Evolutionary conservation across 2,888 invertebrate genomes (phyloP).

Genomic region (Bombylius major): DNA sequence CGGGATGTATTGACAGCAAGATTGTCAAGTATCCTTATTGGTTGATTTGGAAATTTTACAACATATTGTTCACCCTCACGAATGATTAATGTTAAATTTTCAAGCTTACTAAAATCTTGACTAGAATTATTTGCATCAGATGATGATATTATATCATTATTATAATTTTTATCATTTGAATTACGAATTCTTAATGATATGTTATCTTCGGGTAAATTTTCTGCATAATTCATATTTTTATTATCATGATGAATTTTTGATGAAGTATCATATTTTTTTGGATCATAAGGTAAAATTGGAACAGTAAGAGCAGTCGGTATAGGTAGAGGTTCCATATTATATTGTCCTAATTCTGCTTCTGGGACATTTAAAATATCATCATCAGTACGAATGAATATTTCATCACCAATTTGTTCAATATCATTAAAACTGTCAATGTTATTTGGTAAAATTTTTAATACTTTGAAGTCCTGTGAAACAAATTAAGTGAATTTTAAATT

Average conservation of each 20-base stretch:
- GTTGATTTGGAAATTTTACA: constrained; percentile 10
- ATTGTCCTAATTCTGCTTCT: background rate
- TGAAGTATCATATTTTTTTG: background rate
- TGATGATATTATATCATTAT: background rate
- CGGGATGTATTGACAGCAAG: constrained; percentile 2
- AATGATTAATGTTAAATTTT: constrained; percentile 19
- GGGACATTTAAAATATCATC: constrained; percentile 6
- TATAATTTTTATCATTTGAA: background rate
- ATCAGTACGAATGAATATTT: constrained; percentile 21
- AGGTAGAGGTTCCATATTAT: background rate
- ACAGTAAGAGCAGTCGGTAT: background rate
- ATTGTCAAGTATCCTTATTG: constrained; percentile 8
- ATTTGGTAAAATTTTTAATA: constrained; percentile 21
- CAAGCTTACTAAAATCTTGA: constrained; percentile 10
- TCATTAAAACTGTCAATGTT: constrained; percentile 19
- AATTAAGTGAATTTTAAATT: background rate
- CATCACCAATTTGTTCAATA: constrained; percentile 20
- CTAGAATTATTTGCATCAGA: background rate
- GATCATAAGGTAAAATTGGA: background rate
- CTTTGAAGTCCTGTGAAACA: constrained; percentile 18
- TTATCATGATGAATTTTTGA: background rate
- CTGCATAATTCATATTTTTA: background rate
- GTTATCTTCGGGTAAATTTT: too few species aligned
- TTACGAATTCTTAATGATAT: background rate
- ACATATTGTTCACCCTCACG: constrained; percentile 19